These are phyloP conservation scores for Nanorana parkeri DNA, from an alignment of 2,113 vertebrate species.

Conservation along the genomic window DNA sequence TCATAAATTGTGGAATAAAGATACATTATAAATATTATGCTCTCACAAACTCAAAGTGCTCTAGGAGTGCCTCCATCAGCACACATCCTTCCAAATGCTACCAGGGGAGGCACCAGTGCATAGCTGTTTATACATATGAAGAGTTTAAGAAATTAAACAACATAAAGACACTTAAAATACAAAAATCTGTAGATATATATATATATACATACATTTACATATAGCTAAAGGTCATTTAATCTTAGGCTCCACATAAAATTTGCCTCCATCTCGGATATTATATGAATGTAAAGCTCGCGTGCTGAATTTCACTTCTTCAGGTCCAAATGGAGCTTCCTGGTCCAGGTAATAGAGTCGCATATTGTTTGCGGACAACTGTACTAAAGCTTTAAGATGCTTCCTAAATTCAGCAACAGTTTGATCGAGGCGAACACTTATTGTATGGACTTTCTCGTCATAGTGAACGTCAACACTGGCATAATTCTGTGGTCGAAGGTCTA, in stretches of 20 bases:
- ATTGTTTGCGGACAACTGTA: constrained; percentile 85
- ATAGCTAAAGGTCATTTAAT: constrained; percentile 73
- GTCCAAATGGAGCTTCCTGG: constrained; percentile 85
- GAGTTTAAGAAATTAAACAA: constrained; percentile 29
- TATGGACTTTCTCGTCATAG: constrained; percentile 85
- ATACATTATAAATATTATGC: background rate
- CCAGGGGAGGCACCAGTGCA: constrained; percentile 6
- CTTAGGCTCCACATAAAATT: constrained; percentile 90
- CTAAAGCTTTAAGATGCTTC: constrained; percentile 84
- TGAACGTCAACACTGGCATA: constrained; percentile 87
- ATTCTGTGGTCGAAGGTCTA: constrained; percentile 90
- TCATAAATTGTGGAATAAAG: background rate
- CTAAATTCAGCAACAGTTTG: constrained; percentile 94
- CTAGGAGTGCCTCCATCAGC: no score
- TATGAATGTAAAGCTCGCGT: constrained; percentile 90
- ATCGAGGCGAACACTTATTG: constrained; percentile 87
- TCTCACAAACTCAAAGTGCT: background rate
- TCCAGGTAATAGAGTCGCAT: constrained; percentile 92
- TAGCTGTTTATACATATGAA: background rate
- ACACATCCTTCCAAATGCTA: background rate
- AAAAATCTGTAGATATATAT: constrained; percentile 33
- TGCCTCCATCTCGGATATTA: constrained; percentile 91
- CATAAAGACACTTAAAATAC: constrained; percentile 62
- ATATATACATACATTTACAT: constrained; percentile 22
- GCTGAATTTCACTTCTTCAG: constrained; percentile 91